Percentiles rank a stretch among this genome's conserved stretches.
phyloP scores from a whole-genome alignment of 2,113 vertebrate species.

The Candoia aspera region DNA sequence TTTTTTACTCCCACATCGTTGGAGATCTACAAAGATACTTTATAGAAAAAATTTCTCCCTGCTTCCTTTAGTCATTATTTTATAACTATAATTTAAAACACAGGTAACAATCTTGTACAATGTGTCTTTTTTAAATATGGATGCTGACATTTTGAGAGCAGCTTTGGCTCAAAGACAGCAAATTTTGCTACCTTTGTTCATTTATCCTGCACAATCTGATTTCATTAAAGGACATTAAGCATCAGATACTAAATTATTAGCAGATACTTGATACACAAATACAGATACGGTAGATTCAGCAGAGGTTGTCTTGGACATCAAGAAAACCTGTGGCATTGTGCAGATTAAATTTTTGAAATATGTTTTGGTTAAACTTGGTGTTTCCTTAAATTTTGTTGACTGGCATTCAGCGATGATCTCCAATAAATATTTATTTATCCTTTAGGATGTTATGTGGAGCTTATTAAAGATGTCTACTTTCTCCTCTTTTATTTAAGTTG shows the following conservation, averaged over 20 bases:
- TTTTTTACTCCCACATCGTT: neutral
- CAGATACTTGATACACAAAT: neutral
- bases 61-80: neutral
- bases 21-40: neutral
- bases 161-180: neutral
- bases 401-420: neutral
- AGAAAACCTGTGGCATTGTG: neutral
- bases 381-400: neutral
- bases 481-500: neutral
- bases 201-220: neutral
- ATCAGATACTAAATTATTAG: neutral
- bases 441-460: neutral
- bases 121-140: neutral
- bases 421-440: neutral
- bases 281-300: neutral
- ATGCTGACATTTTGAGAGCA: neutral
- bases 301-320: neutral
- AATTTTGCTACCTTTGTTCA: neutral
- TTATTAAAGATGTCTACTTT: neutral
- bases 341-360: neutral
- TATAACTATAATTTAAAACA: neutral
- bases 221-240: neutral
- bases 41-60: neutral
- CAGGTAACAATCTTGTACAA: neutral
- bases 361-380: neutral